Evolutionary conservation across 2,113 vertebrate genomes (phyloP), one percentile per base, ranked within the genome.

Genomic region (Sturnira hondurensis): DNA sequence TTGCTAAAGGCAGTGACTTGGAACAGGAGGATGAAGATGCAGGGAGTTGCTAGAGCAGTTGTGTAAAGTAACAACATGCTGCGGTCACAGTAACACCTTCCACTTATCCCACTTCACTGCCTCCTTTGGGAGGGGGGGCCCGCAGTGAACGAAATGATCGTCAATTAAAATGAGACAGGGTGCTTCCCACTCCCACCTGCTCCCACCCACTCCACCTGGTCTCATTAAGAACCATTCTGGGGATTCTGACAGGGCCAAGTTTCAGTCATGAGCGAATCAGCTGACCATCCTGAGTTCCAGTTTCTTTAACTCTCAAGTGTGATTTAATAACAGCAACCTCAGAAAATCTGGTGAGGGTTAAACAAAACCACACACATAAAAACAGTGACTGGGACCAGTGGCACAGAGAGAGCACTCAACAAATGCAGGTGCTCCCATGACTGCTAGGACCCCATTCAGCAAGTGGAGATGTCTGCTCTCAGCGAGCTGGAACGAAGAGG

Each of bases 21-120:
- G 15, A 83, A 38, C 13, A 41, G 16, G 33, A 71, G 4, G 33
- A 68, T 10, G 24, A 45, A 31, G 58, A 56, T 0, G 0, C 17
- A 70, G 33, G 26, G 47, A 56, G 54, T 61, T 26, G 50, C 22
- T 19, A 58, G 54, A 3, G 9, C 15, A 38, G 15, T 54, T 78
- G 31, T 36, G 3, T 11, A 41, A 86, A 19, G 17, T 67, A 15
- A 50, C 15, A 52, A 5, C 4, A 19, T 8, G 2, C 58, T 3
- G 13, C 22, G 16, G 3, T 50, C 12, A 24, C 14, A 16, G 6
- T 9, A 22, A 54, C 28, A 31, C 1, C 54, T 14, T 36, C 43
- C 33, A 11, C 6, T 16, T 14, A 14, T 65, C 41, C 28, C 0
- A 1, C 11, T 10, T 43, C 58, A 22, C 28, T 47, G 7, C n/a